Evolutionary conservation across 2,113 vertebrate genomes (phyloP).

Genomic region (Tyto alba): DNA sequence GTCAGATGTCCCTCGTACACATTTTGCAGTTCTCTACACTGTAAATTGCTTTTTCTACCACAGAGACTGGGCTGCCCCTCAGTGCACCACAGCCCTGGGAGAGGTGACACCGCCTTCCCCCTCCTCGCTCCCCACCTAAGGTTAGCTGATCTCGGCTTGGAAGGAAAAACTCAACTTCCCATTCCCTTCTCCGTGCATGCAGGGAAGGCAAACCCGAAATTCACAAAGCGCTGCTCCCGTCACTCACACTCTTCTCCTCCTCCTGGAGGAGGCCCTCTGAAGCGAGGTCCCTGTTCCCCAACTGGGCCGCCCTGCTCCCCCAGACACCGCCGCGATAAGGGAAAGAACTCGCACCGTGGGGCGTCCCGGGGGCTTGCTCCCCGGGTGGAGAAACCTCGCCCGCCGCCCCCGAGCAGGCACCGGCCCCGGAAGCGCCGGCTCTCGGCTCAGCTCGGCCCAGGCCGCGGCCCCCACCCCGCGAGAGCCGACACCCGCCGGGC

Average conservation of each 20-base stretch:
- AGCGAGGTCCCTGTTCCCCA: background rate
- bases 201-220: accelerated
- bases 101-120: accelerated
- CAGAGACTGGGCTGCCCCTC: background rate
- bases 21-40: accelerated
- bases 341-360: background rate
- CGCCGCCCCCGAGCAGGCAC: background rate
- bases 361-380: background rate
- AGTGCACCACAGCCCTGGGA: background rate
- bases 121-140: background rate
- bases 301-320: too few species aligned
- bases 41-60: background rate
- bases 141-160: accelerated
- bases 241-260: background rate
- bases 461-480: background rate
- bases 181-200: accelerated
- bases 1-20: background rate
- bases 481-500: background rate
- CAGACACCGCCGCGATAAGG: too few species aligned
- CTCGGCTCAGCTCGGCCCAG: background rate
- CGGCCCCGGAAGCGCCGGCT: background rate
- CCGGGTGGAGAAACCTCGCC: background rate
- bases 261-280: too few species aligned
- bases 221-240: background rate
- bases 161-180: background rate